Conservation (phyloP, 92 coral and sea anemone genomes). For the Palythoa grandis region DNA sequence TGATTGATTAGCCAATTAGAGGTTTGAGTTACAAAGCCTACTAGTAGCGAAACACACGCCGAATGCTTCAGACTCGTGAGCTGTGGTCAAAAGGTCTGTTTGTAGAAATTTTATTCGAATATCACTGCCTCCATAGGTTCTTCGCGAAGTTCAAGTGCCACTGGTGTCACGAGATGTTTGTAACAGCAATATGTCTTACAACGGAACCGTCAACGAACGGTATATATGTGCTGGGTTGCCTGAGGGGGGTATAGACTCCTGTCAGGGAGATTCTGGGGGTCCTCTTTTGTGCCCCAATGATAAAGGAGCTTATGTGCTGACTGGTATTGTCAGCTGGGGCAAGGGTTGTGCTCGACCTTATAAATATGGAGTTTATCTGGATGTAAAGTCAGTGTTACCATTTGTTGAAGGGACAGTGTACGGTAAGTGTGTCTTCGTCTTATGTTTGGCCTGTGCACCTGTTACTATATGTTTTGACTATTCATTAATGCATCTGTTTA, state of each 20-base stretch:
- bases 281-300: conserved; percentile 83
- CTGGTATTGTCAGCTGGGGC: conserved; percentile 96
- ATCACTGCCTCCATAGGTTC: conserved; percentile 51
- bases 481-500: background rate
- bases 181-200: conserved; percentile 80
- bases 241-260: conserved; percentile 77
- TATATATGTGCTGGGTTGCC: conserved; percentile 86
- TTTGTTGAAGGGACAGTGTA: conserved; percentile 72
- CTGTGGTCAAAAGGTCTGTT: no score
- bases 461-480: background rate
- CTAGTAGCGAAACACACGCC: no score
- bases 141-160: conserved; percentile 80
- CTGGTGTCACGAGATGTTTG: conserved; percentile 79
- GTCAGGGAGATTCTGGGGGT: conserved; percentile 89
- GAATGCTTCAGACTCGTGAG: no score
- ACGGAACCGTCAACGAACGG: conserved; percentile 65
- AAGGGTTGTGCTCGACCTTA: conserved; percentile 86
- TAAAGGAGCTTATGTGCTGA: conserved; percentile 74
- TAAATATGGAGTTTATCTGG: conserved; percentile 93
- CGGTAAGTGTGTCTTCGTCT: conserved; percentile 40
- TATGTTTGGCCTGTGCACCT: background rate
- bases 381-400: conserved; percentile 77
- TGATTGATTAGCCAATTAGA: no score
- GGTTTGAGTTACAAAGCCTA: no score
- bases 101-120: background rate